Conservation (phyloP, 2,113 vertebrate genomes). For the Burhinus oedicnemus region DNA sequence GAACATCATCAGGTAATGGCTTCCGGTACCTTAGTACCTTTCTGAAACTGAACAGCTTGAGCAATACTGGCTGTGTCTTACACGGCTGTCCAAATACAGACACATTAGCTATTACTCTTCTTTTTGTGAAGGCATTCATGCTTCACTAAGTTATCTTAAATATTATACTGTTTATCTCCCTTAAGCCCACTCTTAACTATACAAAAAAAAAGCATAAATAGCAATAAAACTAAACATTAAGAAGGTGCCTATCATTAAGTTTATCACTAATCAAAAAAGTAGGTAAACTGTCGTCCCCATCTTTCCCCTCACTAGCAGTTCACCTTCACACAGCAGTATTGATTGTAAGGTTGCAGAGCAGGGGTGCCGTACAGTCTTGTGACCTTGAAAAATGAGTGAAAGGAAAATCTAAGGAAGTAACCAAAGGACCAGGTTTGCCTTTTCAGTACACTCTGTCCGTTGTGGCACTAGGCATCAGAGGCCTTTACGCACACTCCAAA, state of each 20-base stretch:
- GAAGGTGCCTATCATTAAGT: neutral
- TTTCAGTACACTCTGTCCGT: neutral
- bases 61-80: neutral
- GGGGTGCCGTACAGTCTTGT: neutral
- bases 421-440: neutral
- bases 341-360: neutral
- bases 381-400: neutral
- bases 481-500: neutral
- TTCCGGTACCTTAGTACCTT: neutral
- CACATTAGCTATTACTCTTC: neutral
- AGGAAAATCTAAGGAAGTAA: neutral
- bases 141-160: neutral
- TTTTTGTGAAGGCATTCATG: neutral
- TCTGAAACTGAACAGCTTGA: neutral
- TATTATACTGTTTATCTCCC: neutral
- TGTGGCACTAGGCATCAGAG: neutral
- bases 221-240: neutral
- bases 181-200: neutral
- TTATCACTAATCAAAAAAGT: neutral
- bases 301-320: neutral
- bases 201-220: neutral
- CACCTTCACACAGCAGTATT: neutral
- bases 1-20: neutral
- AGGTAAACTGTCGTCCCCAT: neutral
- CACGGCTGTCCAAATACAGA: rapidly evolving